phyloP scores from a whole-genome alignment of 2,888 invertebrate genomes.

The Chrysomela aeneicollis region DNA sequence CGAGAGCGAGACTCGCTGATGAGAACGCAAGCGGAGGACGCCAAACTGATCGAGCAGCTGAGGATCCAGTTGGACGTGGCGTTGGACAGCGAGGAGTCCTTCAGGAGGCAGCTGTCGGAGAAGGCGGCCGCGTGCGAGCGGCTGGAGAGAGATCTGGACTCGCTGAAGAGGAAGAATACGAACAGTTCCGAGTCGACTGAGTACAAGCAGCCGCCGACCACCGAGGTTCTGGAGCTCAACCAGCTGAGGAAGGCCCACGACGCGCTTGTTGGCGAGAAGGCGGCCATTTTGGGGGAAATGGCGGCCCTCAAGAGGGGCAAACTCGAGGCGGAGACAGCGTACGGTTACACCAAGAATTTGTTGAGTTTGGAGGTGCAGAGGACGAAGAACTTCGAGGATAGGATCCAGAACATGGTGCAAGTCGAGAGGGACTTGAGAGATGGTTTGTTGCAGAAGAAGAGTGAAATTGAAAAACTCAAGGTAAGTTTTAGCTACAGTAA shows the following conservation, averaged over 20 bases:
- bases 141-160: slow-evolving; percentile 53
- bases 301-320: slow-evolving; percentile 46
- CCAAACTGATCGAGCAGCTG: slow-evolving; percentile 71
- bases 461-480: slow-evolving; percentile 49
- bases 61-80: slow-evolving; percentile 71
- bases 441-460: slow-evolving; percentile 43
- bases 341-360: slow-evolving; percentile 52
- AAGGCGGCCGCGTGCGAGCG: slow-evolving; percentile 62
- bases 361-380: slow-evolving; percentile 46
- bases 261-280: slow-evolving; percentile 44
- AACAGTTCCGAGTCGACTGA: slow-evolving; percentile 51
- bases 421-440: slow-evolving; percentile 46
- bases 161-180: slow-evolving; percentile 39
- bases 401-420: slow-evolving; percentile 42
- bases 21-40: slow-evolving; percentile 69
- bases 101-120: slow-evolving; percentile 68
- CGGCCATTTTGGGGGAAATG: slow-evolving; percentile 43
- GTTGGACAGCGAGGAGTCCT: slow-evolving; percentile 70
- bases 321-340: slow-evolving; percentile 47
- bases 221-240: slow-evolving; percentile 46
- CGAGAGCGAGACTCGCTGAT: slow-evolving; percentile 68
- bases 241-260: slow-evolving; percentile 46
- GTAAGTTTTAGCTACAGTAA: no score
- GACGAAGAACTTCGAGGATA: slow-evolving; percentile 47
- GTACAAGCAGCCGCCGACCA: slow-evolving; percentile 52